phyloP scores from a whole-genome alignment of 2,797 vertebrate species.

The Coluber constrictor region DNA sequence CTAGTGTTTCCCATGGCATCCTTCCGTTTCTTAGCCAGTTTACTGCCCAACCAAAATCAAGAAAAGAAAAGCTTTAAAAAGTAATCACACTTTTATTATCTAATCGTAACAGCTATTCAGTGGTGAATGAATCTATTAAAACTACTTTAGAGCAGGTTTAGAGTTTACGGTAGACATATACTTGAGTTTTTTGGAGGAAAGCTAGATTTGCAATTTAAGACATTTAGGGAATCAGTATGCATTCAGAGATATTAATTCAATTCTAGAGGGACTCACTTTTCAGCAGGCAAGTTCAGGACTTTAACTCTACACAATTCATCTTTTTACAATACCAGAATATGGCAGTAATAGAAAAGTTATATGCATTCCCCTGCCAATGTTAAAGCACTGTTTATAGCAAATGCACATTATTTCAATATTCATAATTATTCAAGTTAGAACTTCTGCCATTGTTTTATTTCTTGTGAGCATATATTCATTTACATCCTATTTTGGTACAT shows the following conservation, averaged over 20 bases:
- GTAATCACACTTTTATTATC: slow-evolving; percentile 41
- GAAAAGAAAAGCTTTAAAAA: slow-evolving; percentile 23
- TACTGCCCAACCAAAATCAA: slow-evolving; percentile 79
- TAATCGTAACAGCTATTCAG: slow-evolving; percentile 18
- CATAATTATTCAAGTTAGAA: not conserved
- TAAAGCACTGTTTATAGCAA: not conserved
- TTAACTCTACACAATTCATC: not conserved
- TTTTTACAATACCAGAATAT: not conserved
- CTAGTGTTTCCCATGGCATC: slow-evolving; percentile 92
- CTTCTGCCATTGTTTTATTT: not conserved
- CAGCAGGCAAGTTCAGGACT: not conserved
- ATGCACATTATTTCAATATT: slow-evolving; percentile 25
- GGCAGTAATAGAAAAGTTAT: not conserved
- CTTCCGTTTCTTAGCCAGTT: slow-evolving; percentile 98
- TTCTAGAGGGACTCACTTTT: not conserved
- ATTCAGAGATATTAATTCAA: not conserved
- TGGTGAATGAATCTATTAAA: not conserved
- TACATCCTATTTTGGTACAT: slow-evolving; percentile 43
- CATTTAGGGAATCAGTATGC: not conserved
- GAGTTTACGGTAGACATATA: not conserved
- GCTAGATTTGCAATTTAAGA: not conserved
- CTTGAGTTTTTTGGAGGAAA: not conserved
- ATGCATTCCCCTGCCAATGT: not conserved
- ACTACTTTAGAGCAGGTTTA: slow-evolving; percentile 1
- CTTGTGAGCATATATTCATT: slow-evolving; percentile 14